Percentiles rank a stretch among this genome's conserved stretches.
Evolutionary conservation across 2,888 invertebrate genomes (phyloP).

Genomic region (Drosophila hamatofila): DNA sequence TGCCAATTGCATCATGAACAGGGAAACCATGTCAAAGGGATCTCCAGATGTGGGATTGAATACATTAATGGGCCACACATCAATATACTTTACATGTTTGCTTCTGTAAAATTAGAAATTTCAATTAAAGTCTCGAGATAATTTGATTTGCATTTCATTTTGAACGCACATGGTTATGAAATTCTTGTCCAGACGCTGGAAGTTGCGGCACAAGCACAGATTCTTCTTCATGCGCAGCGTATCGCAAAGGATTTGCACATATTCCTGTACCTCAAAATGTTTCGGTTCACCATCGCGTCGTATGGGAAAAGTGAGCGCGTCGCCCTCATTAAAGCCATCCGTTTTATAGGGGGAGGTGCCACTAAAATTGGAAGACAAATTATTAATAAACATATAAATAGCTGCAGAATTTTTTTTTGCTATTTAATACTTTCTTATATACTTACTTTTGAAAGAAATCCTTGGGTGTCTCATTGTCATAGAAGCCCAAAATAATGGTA

Average conservation of each 20-base stretch:
- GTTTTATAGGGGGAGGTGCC: conserved; percentile 88
- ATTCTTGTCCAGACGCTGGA: conserved; percentile 92
- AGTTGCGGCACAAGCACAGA: conserved; percentile 96
- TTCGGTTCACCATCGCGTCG: conserved; percentile 85
- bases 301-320: conserved; percentile 86
- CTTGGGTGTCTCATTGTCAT: conserved; percentile 90
- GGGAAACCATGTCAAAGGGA: conserved; percentile 94
- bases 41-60: conserved; percentile 91
- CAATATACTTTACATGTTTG: conserved; percentile 91
- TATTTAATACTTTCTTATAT: too few species aligned
- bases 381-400: not conserved
- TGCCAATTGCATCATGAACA: conserved; percentile 98
- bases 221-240: conserved; percentile 97
- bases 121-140: not conserved
- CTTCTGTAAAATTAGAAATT: conserved; percentile 64
- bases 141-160: not conserved
- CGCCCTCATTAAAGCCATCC: conserved; percentile 86
- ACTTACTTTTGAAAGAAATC: conserved; percentile 92
- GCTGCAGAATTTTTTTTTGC: not conserved
- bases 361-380: conserved; percentile 67
- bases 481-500: conserved; percentile 97
- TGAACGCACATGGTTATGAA: conserved; percentile 89
- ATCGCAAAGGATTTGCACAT: conserved; percentile 94
- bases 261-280: conserved; percentile 88
- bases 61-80: conserved; percentile 99